phyloP scores from a whole-genome alignment of 2,888 invertebrate species.

The Graphium colonna region DNA sequence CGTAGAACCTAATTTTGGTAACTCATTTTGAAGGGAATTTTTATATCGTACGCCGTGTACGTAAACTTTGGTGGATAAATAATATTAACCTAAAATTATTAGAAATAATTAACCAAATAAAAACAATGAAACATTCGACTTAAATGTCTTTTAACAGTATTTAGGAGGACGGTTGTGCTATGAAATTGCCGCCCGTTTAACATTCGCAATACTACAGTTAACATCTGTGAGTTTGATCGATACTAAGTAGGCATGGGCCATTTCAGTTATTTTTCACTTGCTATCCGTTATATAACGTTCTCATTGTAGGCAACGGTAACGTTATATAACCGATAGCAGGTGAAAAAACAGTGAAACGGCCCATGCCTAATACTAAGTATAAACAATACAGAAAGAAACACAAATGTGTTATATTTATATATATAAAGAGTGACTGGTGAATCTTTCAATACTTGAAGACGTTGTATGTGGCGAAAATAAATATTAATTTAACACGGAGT shows the following conservation, averaged over 20 bases:
- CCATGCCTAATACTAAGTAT: too few species aligned
- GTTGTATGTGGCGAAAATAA: too few species aligned
- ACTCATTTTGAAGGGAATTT: constrained; percentile 39
- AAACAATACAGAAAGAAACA: constrained; percentile 7
- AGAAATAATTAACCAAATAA: constrained; percentile 68
- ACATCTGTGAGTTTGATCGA: constrained; percentile 18
- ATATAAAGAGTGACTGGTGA: too few species aligned
- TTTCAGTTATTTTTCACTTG: too few species aligned
- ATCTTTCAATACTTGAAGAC: too few species aligned
- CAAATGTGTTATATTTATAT: not conserved
- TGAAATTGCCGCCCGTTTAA: constrained; percentile 30
- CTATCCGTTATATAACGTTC: too few species aligned
- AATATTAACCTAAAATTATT: constrained; percentile 61
- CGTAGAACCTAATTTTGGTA: constrained; percentile 55
- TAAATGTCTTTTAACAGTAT: constrained; percentile 61
- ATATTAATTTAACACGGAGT: too few species aligned
- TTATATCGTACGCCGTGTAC: constrained; percentile 30
- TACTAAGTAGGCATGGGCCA: too few species aligned
- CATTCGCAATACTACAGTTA: constrained; percentile 27
- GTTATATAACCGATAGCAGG: too few species aligned
- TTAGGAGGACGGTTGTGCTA: constrained; percentile 32
- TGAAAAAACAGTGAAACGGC: too few species aligned
- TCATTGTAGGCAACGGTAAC: too few species aligned
- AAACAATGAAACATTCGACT: constrained; percentile 51
- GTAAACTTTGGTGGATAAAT: constrained; percentile 64